These are phyloP conservation scores for Salmo trutta DNA, from an alignment of 2,797 vertebrate genomes.

Conservation along the genomic window DNA sequence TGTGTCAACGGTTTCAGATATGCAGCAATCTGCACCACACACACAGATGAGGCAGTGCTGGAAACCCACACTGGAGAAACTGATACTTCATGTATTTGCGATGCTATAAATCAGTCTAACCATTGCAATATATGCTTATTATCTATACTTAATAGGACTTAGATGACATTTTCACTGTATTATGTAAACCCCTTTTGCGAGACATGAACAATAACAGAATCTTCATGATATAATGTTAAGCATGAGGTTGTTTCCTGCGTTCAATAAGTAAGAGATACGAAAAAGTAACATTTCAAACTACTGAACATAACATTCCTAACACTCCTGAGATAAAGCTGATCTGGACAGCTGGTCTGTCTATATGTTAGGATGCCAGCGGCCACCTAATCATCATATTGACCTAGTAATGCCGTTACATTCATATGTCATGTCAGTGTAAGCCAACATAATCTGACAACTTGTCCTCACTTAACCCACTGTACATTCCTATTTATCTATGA, in stretches of 20 bases:
- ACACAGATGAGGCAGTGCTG: not conserved
- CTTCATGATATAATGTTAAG: not conserved
- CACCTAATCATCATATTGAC: too few species aligned
- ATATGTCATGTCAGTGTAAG: too few species aligned
- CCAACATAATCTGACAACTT: too few species aligned
- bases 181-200: too few species aligned
- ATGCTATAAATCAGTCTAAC: slow-evolving; percentile 30
- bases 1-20: not conserved
- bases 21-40: not conserved
- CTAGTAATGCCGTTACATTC: too few species aligned
- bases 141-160: not conserved
- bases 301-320: too few species aligned
- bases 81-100: slow-evolving; percentile 30
- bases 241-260: not conserved
- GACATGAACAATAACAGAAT: not conserved
- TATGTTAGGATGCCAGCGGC: too few species aligned
- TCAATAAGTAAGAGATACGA: not conserved
- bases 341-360: too few species aligned
- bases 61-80: slow-evolving; percentile 27
- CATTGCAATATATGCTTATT: not conserved
- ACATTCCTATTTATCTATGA: too few species aligned
- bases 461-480: too few species aligned
- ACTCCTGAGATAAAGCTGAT: too few species aligned
- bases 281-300: too few species aligned
- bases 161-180: not conserved